Evolutionary conservation across 1,140 invertebrate genomes (phyloP), one percentile per base, ranked within the genome.

Genomic region (Dinoponera quadriceps): DNA sequence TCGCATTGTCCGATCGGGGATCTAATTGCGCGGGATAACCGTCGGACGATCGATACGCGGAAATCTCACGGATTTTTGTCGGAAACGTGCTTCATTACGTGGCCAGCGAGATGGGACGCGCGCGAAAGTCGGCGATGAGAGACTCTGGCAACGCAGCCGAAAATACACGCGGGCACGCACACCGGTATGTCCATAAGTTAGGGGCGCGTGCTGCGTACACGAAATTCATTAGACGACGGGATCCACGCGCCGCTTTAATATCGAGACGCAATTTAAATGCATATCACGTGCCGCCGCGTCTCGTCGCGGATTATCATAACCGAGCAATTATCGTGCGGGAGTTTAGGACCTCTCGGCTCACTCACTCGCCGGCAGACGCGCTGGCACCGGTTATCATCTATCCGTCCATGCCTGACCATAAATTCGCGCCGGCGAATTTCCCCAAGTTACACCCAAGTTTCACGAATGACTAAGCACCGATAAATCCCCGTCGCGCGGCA

Each of bases 211-310:
- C 55, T 60, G 81, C 66, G 73, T 83, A 85, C 85, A 69, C 68
- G 73, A 77, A 84, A 84, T 86, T 84, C 68, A 86, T 86, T 86
- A 86, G 85, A 66, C 68, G 60, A 66, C 44, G 68, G 51, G 48
- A 74, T 69, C 60, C 62, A 77, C 82, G 65, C 73, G 85, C 74
- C 82, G 82, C 85, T 86, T 84, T 84, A 86, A 86, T 86, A 86
- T 84, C 82, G 82, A 66, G 60, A 73, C 74, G 68, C 83, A 86
- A 86, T 86, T 86, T 84, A 86, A 86, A 86, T 86, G 85, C 85
- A 86, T 86, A 86, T 86, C 74, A 78, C 74, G 69, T 55, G 57
- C 48, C 68, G 55, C 54, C 59, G 49, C 60, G 27, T 27, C 55
- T 29, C 29, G 55, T 59, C 55, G 55, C 4, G n/a, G 82, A 85